Evolutionary conservation across 2,113 vertebrate genomes (phyloP).

Genomic region (Synchiropus splendidus): DNA sequence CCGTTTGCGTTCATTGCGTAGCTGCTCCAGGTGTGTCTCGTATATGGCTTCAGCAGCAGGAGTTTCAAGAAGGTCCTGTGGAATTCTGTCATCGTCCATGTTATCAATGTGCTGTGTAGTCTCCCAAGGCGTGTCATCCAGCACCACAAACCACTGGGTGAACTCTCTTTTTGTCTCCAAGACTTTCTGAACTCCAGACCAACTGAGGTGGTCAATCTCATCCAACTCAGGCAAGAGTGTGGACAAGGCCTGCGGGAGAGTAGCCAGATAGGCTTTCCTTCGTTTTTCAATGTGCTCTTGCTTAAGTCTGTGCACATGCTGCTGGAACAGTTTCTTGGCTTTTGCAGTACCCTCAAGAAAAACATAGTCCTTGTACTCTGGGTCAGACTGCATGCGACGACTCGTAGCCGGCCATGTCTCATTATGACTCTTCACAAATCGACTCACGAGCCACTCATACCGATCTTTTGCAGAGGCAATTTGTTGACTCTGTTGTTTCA

Average conservation of each 20-base stretch:
- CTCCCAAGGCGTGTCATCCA: slow-evolving; percentile 94
- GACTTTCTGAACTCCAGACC: slow-evolving; percentile 78
- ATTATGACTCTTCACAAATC: slow-evolving; percentile 84
- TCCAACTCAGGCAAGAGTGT: slow-evolving; percentile 79
- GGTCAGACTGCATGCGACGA: slow-evolving; percentile 76
- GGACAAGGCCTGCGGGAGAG: slow-evolving; percentile 78
- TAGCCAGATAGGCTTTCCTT: slow-evolving; percentile 72
- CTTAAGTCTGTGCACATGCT: slow-evolving; percentile 86
- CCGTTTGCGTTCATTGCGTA: slow-evolving; percentile 78
- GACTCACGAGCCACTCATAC: slow-evolving; percentile 87
- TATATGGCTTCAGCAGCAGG: slow-evolving; percentile 73
- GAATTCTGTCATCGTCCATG: slow-evolving; percentile 80
- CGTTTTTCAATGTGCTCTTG: slow-evolving; percentile 90
- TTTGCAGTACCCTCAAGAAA: slow-evolving; percentile 89
- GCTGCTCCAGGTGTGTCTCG: slow-evolving; percentile 77
- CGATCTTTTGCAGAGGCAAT: slow-evolving; percentile 91
- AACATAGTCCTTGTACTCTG: slow-evolving; percentile 88
- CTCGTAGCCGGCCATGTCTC: slow-evolving; percentile 75
- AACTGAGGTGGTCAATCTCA: slow-evolving; percentile 85
- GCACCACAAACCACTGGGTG: slow-evolving; percentile 83
- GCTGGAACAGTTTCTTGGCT: slow-evolving; percentile 90
- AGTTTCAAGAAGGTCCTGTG: slow-evolving; percentile 88
- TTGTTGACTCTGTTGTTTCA: slow-evolving; percentile 96
- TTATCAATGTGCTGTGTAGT: slow-evolving; percentile 80
- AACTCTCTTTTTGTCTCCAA: slow-evolving; percentile 86